These are phyloP conservation scores for Metopolophium dirhodum DNA, from an alignment of 1,140 invertebrate species.

Conservation along the genomic window DNA sequence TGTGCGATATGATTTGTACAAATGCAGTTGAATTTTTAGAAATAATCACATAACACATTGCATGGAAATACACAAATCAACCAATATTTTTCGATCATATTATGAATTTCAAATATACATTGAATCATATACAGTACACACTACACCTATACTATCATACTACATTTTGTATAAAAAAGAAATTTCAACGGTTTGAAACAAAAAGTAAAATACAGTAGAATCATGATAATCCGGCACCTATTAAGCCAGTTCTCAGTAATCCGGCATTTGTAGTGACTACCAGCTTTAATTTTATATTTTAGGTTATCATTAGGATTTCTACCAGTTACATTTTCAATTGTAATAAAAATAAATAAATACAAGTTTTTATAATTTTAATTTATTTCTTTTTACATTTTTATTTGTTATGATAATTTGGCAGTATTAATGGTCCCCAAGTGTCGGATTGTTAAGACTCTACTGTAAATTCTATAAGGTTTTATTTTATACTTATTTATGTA, in stretches of 20 bases:
- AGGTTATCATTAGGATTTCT: background rate
- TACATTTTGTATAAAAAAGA: background rate
- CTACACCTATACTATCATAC: background rate
- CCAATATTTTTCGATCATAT: background rate
- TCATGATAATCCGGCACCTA: background rate
- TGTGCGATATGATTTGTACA: slow-evolving; percentile 52
- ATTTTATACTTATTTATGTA: background rate
- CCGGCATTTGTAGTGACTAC: background rate
- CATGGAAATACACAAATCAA: slow-evolving; percentile 2
- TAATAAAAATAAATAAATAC: background rate
- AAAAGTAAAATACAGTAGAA: background rate
- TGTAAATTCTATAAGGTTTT: background rate
- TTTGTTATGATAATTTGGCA: background rate
- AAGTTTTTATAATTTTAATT: too few relatives aligned
- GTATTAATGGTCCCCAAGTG: background rate
- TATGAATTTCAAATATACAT: background rate
- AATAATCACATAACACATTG: slow-evolving; percentile 16
- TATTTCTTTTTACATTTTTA: background rate
- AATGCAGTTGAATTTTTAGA: slow-evolving; percentile 27
- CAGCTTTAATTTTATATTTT: background rate
- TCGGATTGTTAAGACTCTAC: background rate
- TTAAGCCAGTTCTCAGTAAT: background rate
- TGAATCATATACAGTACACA: background rate
- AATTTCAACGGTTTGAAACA: background rate
- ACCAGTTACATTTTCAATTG: background rate